Conservation (phyloP, 2,888 invertebrate genomes). For the Callosobruchus maculatus region DNA sequence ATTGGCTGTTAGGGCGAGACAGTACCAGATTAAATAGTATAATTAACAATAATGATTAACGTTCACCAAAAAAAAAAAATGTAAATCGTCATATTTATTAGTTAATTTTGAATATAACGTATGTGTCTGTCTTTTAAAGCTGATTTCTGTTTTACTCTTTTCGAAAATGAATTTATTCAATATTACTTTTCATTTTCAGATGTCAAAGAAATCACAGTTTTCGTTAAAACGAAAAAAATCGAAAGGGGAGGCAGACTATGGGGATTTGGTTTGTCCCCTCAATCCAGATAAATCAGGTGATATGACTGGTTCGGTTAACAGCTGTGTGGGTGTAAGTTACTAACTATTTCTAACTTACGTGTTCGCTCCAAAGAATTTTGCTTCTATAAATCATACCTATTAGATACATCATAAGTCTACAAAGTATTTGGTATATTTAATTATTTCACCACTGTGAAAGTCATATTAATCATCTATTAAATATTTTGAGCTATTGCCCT, state of each 20-base stretch:
- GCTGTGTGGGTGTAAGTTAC: constrained; percentile 52
- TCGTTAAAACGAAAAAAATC: constrained; percentile 79
- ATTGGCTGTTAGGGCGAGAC: too few relatives aligned
- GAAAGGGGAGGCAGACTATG: constrained; percentile 78
- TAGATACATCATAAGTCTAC: not conserved
- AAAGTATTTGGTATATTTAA: too few relatives aligned
- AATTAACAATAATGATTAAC: too few relatives aligned
- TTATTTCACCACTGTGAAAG: too few relatives aligned
- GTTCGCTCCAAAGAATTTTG: not conserved
- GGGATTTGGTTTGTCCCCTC: constrained; percentile 86
- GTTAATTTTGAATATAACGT: too few relatives aligned
- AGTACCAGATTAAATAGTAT: too few relatives aligned
- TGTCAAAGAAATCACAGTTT: constrained; percentile 84
- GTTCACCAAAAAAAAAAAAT: too few relatives aligned
- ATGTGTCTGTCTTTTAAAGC: too few relatives aligned
- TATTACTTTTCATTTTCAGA: too few relatives aligned
- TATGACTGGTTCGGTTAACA: constrained; percentile 48
- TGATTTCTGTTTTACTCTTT: not conserved
- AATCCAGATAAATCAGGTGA: constrained; percentile 52
- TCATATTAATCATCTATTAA: too few relatives aligned
- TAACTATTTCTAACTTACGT: constrained; percentile 34
- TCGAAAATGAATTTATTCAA: constrained; percentile 6
- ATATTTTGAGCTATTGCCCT: too few relatives aligned
- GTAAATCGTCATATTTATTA: too few relatives aligned
- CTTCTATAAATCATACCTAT: not conserved